These are phyloP conservation scores for Ochotona curzoniae DNA, from an alignment of 2,113 vertebrate genomes.

Conservation along the genomic window DNA sequence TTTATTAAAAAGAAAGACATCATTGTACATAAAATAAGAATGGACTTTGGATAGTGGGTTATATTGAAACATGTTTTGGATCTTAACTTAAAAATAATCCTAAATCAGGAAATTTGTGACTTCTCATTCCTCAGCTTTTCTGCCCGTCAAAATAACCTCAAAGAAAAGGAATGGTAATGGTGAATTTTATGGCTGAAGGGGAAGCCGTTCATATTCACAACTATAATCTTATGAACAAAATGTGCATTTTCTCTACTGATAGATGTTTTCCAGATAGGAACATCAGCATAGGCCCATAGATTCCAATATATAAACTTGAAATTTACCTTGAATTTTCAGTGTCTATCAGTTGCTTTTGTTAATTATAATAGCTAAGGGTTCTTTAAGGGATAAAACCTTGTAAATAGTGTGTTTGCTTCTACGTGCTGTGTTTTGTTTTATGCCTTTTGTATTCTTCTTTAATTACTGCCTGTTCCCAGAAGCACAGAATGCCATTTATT, in stretches of 20 bases:
- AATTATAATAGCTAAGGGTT: not conserved
- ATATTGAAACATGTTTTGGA: not conserved
- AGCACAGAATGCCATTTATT: not conserved
- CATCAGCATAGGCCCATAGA: not conserved
- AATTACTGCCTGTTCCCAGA: not conserved
- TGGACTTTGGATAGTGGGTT: not conserved
- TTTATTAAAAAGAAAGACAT: conserved; percentile 63
- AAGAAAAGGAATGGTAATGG: not conserved
- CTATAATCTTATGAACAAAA: not conserved
- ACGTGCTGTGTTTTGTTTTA: not conserved
- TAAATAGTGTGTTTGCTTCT: not conserved
- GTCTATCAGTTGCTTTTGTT: not conserved
- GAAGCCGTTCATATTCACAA: not conserved
- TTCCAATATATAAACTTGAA: not conserved
- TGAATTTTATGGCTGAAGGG: not conserved
- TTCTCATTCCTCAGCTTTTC: not conserved
- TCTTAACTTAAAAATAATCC: not conserved
- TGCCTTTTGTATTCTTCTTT: not conserved
- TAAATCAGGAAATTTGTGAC: not conserved
- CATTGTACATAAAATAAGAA: conserved; percentile 38
- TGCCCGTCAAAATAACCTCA: not conserved
- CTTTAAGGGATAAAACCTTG: not conserved
- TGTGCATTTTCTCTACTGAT: not conserved
- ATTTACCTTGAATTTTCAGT: not conserved
- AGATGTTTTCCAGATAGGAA: not conserved